Conservation (phyloP, 2,888 invertebrate genomes). For the Tortrix viridana region DNA sequence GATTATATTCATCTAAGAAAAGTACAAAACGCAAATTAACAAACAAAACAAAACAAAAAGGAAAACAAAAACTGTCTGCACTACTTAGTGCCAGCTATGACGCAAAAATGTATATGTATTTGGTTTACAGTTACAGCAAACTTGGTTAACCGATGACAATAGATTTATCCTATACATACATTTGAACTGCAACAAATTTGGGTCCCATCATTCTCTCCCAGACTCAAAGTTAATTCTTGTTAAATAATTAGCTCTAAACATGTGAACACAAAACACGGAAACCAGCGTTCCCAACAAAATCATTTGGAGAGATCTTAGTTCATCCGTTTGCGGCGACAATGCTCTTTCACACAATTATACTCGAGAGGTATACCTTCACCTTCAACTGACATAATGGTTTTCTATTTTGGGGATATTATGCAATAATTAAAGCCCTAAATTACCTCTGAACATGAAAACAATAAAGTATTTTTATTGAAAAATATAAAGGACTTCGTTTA, state of each 20-base stretch:
- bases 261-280: slow-evolving; percentile 30
- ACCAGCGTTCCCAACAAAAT: slow-evolving; percentile 24
- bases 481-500: background rate
- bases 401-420: slow-evolving; percentile 16
- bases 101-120: too few relatives aligned
- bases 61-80: too few relatives aligned
- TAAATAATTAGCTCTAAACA: slow-evolving; percentile 21
- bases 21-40: too few relatives aligned
- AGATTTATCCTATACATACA: too few relatives aligned
- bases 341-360: slow-evolving; percentile 67
- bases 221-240: background rate
- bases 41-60: too few relatives aligned
- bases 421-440: slow-evolving; percentile 12
- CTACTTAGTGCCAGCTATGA: too few relatives aligned
- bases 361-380: slow-evolving; percentile 20
- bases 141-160: too few relatives aligned
- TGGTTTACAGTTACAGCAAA: too few relatives aligned
- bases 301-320: slow-evolving; percentile 23
- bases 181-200: too few relatives aligned
- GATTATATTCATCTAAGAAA: too few relatives aligned
- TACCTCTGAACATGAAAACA: slow-evolving; percentile 5
- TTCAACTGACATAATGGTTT: slow-evolving; percentile 28
- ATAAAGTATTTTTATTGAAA: slow-evolving; percentile 3
- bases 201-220: too few relatives aligned
- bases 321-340: slow-evolving; percentile 52